Evolutionary conservation across 2,888 invertebrate genomes (phyloP).

Genomic region (Agriopis aurantiaria): DNA sequence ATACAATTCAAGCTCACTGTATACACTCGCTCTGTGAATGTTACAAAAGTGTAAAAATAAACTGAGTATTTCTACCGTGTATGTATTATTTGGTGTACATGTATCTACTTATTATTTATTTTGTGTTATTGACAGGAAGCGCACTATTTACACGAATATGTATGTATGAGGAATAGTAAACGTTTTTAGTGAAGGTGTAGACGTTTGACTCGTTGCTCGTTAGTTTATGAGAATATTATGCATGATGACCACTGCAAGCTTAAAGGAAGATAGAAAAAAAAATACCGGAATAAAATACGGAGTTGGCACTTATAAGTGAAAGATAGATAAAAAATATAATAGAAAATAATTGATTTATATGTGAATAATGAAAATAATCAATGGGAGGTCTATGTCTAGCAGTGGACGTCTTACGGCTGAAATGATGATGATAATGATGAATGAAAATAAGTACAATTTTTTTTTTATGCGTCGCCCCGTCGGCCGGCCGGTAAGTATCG

Average conservation of each 20-base stretch:
- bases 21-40: not conserved
- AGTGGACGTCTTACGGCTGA: too few relatives aligned
- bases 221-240: not conserved
- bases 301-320: too few relatives aligned
- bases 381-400: too few relatives aligned
- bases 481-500: too few relatives aligned
- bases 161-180: conserved; percentile 19
- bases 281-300: too few relatives aligned
- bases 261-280: not conserved
- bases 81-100: conserved; percentile 8
- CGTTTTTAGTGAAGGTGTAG: conserved; percentile 23
- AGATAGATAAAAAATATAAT: too few relatives aligned
- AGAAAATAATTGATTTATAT: too few relatives aligned
- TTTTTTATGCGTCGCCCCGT: too few relatives aligned
- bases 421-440: too few relatives aligned
- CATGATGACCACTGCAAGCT: not conserved
- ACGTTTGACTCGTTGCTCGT: not conserved
- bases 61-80: conserved; percentile 5
- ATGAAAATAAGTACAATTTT: too few relatives aligned
- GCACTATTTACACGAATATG: conserved; percentile 30
- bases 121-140: conserved; percentile 45
- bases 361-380: too few relatives aligned
- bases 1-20: not conserved
- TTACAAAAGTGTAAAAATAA: conserved; percentile 8
- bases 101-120: conserved; percentile 27